Percentiles rank a stretch among this genome's conserved stretches.
Evolutionary conservation across 2,797 vertebrate genomes (phyloP).

Genomic region (Halcyon smyrnensis): DNA sequence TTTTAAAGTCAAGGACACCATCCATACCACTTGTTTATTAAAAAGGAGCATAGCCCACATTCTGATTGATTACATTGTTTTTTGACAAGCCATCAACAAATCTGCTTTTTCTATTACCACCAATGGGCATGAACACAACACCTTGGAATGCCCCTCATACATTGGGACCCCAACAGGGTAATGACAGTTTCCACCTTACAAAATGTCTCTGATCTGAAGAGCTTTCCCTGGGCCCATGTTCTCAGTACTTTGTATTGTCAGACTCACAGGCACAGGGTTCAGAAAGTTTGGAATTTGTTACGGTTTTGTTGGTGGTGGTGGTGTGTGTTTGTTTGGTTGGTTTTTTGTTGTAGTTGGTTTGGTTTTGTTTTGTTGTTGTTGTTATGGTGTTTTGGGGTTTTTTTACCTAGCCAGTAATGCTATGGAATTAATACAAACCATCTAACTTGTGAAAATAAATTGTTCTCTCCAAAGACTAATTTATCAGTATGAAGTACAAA

Average conservation of each 20-base stretch:
- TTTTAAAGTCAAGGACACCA: background rate
- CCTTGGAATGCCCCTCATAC: background rate
- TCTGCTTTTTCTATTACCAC: background rate
- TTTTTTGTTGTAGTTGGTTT: background rate
- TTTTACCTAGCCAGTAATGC: background rate
- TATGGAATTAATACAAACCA: background rate
- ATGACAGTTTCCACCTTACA: background rate
- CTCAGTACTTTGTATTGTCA: background rate
- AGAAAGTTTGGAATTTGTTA: background rate
- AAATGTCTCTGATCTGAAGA: background rate
- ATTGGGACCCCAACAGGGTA: background rate
- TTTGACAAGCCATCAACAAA: background rate
- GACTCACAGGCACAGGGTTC: background rate
- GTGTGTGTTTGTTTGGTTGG: too few relatives aligned
- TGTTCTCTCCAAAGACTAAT: slow-evolving; percentile 19
- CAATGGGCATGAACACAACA: background rate
- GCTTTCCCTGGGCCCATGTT: background rate
- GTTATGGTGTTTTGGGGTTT: too few relatives aligned
- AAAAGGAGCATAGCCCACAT: background rate
- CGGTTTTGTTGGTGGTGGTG: too few relatives aligned
- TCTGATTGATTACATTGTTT: background rate
- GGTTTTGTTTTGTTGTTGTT: background rate
- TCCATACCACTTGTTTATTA: background rate
- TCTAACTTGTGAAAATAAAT: background rate
- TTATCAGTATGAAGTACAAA: background rate